Evolutionary conservation across 2,113 vertebrate species (phyloP).

Genomic region (Oreotragus oreotragus): DNA sequence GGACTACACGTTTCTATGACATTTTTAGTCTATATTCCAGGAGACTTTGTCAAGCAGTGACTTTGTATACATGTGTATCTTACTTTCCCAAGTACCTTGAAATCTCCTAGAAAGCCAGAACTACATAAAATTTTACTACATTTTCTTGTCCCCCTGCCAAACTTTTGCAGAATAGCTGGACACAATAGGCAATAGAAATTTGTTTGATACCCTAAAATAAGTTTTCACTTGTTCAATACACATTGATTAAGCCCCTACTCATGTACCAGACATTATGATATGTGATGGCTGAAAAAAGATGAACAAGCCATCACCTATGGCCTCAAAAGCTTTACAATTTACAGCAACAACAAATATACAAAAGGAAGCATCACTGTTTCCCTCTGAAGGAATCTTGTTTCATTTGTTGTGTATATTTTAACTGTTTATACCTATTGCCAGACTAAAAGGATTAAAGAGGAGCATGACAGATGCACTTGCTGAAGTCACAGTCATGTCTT

Average conservation of each 20-base stretch:
- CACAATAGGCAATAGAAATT: background rate
- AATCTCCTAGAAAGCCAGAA: background rate
- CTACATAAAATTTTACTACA: background rate
- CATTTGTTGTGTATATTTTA: slow-evolving; percentile 63
- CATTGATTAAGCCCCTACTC: background rate
- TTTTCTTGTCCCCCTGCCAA: background rate
- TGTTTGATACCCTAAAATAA: background rate
- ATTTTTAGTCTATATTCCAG: background rate
- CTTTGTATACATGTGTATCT: background rate
- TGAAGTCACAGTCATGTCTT: slow-evolving; percentile 47
- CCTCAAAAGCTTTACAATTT: background rate
- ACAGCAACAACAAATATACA: background rate
- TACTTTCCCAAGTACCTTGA: background rate
- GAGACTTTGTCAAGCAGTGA: background rate
- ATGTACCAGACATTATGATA: background rate
- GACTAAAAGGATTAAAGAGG: slow-evolving; percentile 54
- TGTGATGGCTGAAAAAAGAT: background rate
- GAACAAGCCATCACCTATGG: background rate
- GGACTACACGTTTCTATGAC: background rate
- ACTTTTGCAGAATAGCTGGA: background rate
- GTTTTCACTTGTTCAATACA: background rate
- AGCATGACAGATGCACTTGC: slow-evolving; percentile 70
- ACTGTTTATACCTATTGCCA: slow-evolving; percentile 48
- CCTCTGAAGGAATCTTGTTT: slow-evolving; percentile 27
- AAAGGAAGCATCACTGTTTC: background rate